Base-by-base conservation (phyloP, 2,888 invertebrate species). In the Argyra leucocephala region DNA sequence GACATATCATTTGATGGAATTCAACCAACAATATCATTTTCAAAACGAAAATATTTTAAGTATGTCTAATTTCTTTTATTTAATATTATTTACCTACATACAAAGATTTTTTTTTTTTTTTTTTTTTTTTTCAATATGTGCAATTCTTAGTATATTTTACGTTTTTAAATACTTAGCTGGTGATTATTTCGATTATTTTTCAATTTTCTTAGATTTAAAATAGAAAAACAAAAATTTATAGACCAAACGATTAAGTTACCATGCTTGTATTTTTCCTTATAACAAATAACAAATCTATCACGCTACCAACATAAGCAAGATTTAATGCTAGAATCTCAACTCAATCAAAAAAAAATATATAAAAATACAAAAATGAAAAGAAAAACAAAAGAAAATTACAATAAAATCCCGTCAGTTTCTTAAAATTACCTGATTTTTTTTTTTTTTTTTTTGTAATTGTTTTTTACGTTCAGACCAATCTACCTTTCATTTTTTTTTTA, bases 1-100 rank as follows among this genome's bases (percentile, higher is more conserved):
- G 93, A 93, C 81, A 89, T 91, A 82, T 88, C 88, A 76, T 93
- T 91, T 85, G 94, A 93, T 81, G 92, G 92, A 81, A 86, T 91
- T 83, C 91, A 91, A 84, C 92, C 93, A 88, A 91, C 93, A 86
- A 93, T 94, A 91, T 93, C 93, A 90, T 93, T 93, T 91, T 87
- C 85, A 84, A 86, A 84, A 82, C 77, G 75, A 72, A 65, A 64
- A 64, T 62, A 64, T 37, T 64, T 60, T 62, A 67, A 67, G 69
- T 69, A 69, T 31, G 69, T 67, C 10, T 60, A 12, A 60, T 23
- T 7, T 58, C 58, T 5, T 4, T 22, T 24, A 58, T 60, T n/a
- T 60, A 26, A 31, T 59, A 57, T 64, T 37, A 59, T 31, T 18
- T 60, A 48, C 57, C 21, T 60, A 22, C 21, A 22, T 60, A 23